Evolutionary conservation across 2,888 invertebrate species (phyloP), one percentile per base, ranked within the genome.

Genomic region (Ommatoiulus sabulosus): DNA sequence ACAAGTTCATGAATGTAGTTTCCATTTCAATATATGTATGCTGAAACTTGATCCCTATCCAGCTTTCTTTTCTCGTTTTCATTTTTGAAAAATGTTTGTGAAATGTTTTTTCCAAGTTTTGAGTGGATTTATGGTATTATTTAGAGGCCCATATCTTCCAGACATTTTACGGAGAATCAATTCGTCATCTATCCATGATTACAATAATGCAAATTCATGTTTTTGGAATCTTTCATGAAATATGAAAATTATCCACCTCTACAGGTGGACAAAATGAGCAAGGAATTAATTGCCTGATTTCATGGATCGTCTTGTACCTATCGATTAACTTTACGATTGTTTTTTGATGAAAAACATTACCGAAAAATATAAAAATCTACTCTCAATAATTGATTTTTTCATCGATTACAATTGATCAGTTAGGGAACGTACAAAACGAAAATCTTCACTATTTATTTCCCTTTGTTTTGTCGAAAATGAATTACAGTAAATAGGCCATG

Each of bases 41-140:
- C 46, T 44, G 3, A 12, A 46, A 86, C 86, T 86, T 86, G 86
- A 86, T 86, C 86, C 86, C 86, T 86, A 24, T 86, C 86, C 86
- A 86, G 86, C 46, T 44, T 86, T 86, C 44, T 86, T 86, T 44
- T 86, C 44, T 44, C 24, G 46, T 86, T 86, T 46, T 44, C 7
- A 44, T 46, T 86, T 86, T 44, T 85, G 44, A 44, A 44, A 80
- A 15, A 43, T 80, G 35, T 80, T 80, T 80, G 80, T 80, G 80
- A 35, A 80, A 80, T 80, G 24, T 80, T 72, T 24, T 72, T 80
- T 12, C 24, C 80, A 80, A 80, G 80, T 80, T 80, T 80, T 80
- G 12, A 43, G 15, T 24, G 15, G 35, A 80, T 80, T 80, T 80
- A 80, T 80, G 80, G 80, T 80, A 80, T 80, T 80, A 80, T 80